A percentile compares a stretch with the other conserved stretches of the same genome.
These are phyloP conservation scores for Chrysemys picta DNA, from an alignment of 2,113 vertebrate species.

Conservation along the genomic window DNA sequence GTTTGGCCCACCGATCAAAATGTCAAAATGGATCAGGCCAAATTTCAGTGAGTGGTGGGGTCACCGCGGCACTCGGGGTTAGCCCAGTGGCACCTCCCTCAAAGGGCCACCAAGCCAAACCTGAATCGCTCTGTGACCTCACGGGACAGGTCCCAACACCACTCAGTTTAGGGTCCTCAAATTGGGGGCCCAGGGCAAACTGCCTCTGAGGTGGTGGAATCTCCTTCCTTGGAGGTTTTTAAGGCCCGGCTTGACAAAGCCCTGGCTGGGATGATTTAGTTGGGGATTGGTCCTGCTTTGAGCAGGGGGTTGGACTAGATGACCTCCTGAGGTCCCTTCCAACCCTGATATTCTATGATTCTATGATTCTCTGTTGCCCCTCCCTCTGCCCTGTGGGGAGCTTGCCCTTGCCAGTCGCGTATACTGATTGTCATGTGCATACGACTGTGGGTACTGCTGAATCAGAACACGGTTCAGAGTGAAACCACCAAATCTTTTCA, in stretches of 20 bases:
- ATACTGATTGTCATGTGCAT: neutral
- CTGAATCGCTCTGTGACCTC: neutral
- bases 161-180: neutral
- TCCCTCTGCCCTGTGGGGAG: neutral
- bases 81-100: neutral
- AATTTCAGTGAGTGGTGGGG: neutral
- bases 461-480: neutral
- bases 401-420: neutral
- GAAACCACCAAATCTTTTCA: neutral
- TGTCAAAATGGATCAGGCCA: neutral
- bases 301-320: too few relatives aligned
- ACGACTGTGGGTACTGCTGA: neutral
- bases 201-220: neutral
- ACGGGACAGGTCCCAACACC: neutral
- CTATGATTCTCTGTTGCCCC: too few relatives aligned
- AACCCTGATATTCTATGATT: too few relatives aligned
- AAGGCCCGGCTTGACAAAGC: too few relatives aligned
- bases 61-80: neutral
- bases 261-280: too few relatives aligned
- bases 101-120: neutral
- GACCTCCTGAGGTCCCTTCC: too few relatives aligned
- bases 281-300: too few relatives aligned
- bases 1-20: neutral
- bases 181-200: neutral
- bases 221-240: too few relatives aligned